Conservation (phyloP, 2,797 vertebrate genomes). For the Podarcis lilfordi region DNA sequence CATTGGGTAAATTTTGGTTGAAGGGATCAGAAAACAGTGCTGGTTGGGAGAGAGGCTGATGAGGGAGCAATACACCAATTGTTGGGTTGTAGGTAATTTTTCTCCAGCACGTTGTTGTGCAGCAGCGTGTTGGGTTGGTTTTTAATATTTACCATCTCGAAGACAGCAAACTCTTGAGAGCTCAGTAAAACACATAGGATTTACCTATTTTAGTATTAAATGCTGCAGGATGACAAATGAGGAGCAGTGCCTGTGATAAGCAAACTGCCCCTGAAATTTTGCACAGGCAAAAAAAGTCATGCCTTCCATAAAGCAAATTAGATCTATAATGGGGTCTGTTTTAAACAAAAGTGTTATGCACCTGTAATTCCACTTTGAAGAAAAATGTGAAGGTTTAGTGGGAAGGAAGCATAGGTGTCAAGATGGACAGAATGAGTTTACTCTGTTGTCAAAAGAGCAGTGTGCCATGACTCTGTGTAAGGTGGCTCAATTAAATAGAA, state of each 20-base stretch:
- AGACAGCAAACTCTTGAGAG: background rate
- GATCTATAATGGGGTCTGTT: constrained; percentile 31
- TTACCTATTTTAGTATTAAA: constrained; percentile 54
- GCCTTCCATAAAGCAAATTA: constrained; percentile 25
- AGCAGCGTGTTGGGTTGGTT: constrained; percentile 14
- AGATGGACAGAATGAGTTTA: constrained; percentile 73
- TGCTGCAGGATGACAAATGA: constrained; percentile 81
- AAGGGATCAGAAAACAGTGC: constrained; percentile 25
- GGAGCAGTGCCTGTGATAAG: constrained; percentile 78
- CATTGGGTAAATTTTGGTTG: constrained; percentile 54
- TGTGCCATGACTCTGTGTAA: constrained; percentile 48
- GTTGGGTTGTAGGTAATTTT: constrained; percentile 52
- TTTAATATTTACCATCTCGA: constrained; percentile 46
- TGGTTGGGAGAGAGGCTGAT: background rate
- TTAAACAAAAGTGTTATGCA: constrained; percentile 12
- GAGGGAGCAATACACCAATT: constrained; percentile 30
- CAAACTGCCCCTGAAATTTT: constrained; percentile 52
- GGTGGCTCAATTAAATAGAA: constrained; percentile 71
- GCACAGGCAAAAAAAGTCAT: constrained; percentile 28
- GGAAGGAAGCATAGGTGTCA: constrained; percentile 5
- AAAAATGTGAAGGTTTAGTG: constrained; percentile 22
- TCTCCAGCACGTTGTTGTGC: constrained; percentile 43
- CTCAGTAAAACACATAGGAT: constrained; percentile 45
- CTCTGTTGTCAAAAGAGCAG: constrained; percentile 65
- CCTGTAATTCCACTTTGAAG: constrained; percentile 64